Evolutionary conservation across 2,888 invertebrate species (phyloP).

Genomic region (Zygaena filipendulae): DNA sequence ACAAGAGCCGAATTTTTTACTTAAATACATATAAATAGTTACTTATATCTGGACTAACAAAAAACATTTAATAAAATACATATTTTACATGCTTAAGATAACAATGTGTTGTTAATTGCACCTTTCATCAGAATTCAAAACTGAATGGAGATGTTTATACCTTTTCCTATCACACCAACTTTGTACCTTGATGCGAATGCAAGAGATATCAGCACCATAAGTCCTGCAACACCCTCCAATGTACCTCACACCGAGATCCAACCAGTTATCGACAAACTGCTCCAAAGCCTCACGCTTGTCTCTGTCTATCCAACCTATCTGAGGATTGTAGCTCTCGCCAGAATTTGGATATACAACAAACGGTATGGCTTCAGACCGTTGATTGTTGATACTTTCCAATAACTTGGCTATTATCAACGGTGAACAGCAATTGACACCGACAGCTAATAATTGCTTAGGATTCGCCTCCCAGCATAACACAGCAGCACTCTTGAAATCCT

Average conservation of each 20-base stretch:
- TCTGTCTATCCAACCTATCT: slow-evolving; percentile 73
- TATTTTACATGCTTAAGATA: too few relatives aligned
- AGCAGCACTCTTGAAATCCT: slow-evolving; percentile 75
- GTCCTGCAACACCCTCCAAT: slow-evolving; percentile 92
- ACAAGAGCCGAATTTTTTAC: too few relatives aligned
- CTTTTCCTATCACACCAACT: slow-evolving; percentile 23
- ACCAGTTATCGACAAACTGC: slow-evolving; percentile 79
- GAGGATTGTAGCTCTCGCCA: slow-evolving; percentile 78
- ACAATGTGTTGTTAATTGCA: too few relatives aligned
- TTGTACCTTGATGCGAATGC: slow-evolving; percentile 52
- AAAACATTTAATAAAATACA: too few relatives aligned
- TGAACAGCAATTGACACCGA: slow-evolving; percentile 88
- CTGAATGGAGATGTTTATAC: neutral
- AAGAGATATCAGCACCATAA: slow-evolving; percentile 77
- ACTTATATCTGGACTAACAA: too few relatives aligned
- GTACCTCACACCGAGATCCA: slow-evolving; percentile 79
- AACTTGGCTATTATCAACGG: slow-evolving; percentile 39
- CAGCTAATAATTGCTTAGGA: slow-evolving; percentile 73
- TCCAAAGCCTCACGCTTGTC: slow-evolving; percentile 74
- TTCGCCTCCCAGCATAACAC: slow-evolving; percentile 75
- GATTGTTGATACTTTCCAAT: slow-evolving; percentile 37
- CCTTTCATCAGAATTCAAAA: neutral
- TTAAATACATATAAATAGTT: too few relatives aligned
- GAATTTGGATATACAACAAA: slow-evolving; percentile 93
- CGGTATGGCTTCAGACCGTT: slow-evolving; percentile 58